These are phyloP conservation scores for Sebastes oblongus DNA, from an alignment of 2,797 vertebrate genomes.

Conservation along the genomic window DNA sequence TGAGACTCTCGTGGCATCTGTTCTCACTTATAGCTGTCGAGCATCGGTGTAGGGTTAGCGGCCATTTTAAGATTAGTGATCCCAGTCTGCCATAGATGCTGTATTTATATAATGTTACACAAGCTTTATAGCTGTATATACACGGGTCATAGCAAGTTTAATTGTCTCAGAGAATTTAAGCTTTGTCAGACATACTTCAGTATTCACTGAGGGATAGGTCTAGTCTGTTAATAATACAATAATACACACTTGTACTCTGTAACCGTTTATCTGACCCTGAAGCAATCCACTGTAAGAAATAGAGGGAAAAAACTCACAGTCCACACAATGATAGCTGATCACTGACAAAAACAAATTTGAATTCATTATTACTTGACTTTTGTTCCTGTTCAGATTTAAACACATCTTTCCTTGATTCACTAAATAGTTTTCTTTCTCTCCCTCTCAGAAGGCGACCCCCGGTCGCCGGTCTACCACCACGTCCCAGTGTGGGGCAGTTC, in stretches of 20 bases:
- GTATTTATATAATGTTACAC: not conserved
- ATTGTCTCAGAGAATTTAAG: not conserved
- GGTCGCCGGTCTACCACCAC: slow-evolving; percentile 93
- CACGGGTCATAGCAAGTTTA: not conserved
- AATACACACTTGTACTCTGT: not conserved
- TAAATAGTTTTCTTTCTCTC: not conserved
- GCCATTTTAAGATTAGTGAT: slow-evolving; percentile 52
- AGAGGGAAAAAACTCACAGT: not conserved
- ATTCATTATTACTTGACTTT: not conserved
- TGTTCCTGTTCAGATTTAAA: not conserved
- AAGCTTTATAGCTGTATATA: not conserved
- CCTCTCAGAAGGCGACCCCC: slow-evolving; percentile 89
- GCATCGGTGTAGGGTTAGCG: slow-evolving; percentile 21
- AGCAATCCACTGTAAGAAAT: not conserved
- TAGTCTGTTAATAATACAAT: no score
- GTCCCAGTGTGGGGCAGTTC: slow-evolving; percentile 87
- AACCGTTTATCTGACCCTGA: not conserved
- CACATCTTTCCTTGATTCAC: not conserved
- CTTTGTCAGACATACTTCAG: not conserved
- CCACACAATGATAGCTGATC: not conserved
- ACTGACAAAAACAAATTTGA: not conserved
- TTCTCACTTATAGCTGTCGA: slow-evolving; percentile 56
- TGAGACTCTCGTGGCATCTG: slow-evolving; percentile 68
- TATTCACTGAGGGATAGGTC: not conserved
- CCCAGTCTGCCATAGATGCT: not conserved